phyloP scores from a whole-genome alignment of 2,888 invertebrate species.

The Hemicrepidius hirtus region DNA sequence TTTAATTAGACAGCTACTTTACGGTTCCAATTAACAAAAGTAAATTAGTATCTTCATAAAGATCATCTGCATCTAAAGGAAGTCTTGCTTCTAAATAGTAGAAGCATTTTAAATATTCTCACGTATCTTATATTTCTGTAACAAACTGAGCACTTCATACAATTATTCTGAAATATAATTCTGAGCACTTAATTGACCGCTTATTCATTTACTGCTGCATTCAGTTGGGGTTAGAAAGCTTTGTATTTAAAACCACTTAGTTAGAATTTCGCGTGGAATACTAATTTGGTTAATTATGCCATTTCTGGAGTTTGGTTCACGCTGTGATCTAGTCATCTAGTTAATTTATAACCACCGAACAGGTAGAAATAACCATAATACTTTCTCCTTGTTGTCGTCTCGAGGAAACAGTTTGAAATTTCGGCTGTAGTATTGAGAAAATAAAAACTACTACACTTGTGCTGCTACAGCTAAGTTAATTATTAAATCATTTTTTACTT shows the following conservation, averaged over 20 bases:
- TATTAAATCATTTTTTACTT: no score
- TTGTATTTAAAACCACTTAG: constrained; percentile 52
- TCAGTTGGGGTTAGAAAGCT: constrained; percentile 43
- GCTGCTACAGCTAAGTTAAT: no score
- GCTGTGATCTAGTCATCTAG: constrained; percentile 31
- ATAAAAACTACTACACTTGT: no score
- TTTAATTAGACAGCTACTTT: constrained; percentile 38
- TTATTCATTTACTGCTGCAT: constrained; percentile 41
- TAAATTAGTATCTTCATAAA: constrained; percentile 29
- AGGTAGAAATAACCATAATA: constrained; percentile 41
- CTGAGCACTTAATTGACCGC: constrained; percentile 44
- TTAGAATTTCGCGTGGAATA: constrained; percentile 49
- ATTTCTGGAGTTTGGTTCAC: constrained; percentile 41
- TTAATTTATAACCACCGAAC: constrained; percentile 43
- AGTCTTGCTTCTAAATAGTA: constrained; percentile 25
- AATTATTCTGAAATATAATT: constrained; percentile 29
- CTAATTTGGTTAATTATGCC: constrained; percentile 50
- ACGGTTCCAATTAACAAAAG: constrained; percentile 32
- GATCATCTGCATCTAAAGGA: constrained; percentile 37
- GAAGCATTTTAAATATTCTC: constrained; percentile 19
- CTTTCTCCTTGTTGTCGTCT: neutral
- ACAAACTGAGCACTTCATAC: constrained; percentile 13
- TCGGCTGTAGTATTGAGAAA: no score
- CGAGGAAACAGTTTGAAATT: no score
- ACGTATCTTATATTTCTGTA: constrained; percentile 29